Evolutionary conservation across 2,113 vertebrate genomes (phyloP), one percentile per base, ranked within the genome.

Genomic region (Hystrix cristata): DNA sequence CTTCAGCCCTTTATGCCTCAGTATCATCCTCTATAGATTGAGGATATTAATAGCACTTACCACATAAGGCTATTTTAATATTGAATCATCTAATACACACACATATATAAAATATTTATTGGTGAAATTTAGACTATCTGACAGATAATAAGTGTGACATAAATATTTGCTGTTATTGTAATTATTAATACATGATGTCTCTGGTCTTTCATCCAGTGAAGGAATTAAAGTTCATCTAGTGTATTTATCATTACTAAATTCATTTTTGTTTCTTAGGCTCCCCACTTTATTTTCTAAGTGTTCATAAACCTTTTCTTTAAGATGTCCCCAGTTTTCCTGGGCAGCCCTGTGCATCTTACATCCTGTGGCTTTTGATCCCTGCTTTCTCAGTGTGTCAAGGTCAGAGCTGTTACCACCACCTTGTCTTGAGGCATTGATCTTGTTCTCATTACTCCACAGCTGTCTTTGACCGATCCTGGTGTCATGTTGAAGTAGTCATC

Each of bases 371-470:
- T 84, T 23, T 5, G 34, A 57, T 74, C 55, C 3, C 21, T 59
- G 15, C 21, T 76, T 87, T 95, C 71, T 82, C n/a, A 60, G 27
- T 76, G 48, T 82, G 59, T 95, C 62, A 92, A 76, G 80, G 78
- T n/a, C 13, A 93, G 46, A 38, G 29, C 31, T 71, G 80, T 60
- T 60, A 2, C 48, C 57, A 18, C 59, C 67, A 25, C 53, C 71
- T 74, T 4, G 83, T 51, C 46, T 87, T 46, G 57, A 90, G 51
- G 31, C 4, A 15, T 74, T 90, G 23, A 10, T 69, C 15, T 90
- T 4, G 16, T n/a, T 79, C 29, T 21, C 21, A 27, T 79, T 55
- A 65, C 18, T 80, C 34, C 43, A 78, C 11, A 90, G 48, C 19
- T 86, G 72, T 46, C 83, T 65, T 74, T 82, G 23, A 48, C 38